Evolutionary conservation across 2,113 vertebrate genomes (phyloP).

Genomic region (Ictalurus punctatus): DNA sequence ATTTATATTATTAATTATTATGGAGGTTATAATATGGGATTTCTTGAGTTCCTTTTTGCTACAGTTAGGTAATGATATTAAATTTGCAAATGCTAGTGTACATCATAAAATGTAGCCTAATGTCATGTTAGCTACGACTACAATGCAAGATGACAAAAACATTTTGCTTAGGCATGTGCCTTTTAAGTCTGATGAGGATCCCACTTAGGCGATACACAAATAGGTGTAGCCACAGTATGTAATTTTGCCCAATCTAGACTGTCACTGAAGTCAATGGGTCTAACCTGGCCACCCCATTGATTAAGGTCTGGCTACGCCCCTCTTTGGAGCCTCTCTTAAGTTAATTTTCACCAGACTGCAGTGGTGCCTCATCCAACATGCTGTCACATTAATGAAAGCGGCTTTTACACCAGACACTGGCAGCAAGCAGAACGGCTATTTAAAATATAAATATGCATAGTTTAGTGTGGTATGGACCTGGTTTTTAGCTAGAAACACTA

Average conservation of each 20-base stretch:
- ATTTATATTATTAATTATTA: not conserved
- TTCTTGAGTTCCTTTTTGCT: not conserved
- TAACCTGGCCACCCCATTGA: not conserved
- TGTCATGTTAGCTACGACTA: not conserved
- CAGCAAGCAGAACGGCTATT: not conserved
- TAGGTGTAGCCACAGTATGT: not conserved
- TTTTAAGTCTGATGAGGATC: not conserved
- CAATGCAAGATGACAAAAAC: not conserved
- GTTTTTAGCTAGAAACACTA: not conserved
- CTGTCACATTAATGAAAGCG: not conserved
- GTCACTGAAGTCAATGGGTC: not conserved
- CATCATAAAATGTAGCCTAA: not conserved
- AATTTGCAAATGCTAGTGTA: not conserved
- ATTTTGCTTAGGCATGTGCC: not conserved
- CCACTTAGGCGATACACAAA: not conserved
- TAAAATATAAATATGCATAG: not conserved
- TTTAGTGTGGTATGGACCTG: not conserved
- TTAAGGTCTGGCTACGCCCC: not conserved
- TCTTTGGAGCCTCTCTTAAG: not conserved
- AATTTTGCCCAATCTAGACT: not conserved
- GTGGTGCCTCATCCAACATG: not conserved
- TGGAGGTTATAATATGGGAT: not conserved
- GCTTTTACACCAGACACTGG: not conserved
- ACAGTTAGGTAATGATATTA: not conserved
- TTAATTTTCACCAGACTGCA: not conserved